Base-by-base conservation (phyloP, 2,113 vertebrate species). In the Saccopteryx bilineata region DNA sequence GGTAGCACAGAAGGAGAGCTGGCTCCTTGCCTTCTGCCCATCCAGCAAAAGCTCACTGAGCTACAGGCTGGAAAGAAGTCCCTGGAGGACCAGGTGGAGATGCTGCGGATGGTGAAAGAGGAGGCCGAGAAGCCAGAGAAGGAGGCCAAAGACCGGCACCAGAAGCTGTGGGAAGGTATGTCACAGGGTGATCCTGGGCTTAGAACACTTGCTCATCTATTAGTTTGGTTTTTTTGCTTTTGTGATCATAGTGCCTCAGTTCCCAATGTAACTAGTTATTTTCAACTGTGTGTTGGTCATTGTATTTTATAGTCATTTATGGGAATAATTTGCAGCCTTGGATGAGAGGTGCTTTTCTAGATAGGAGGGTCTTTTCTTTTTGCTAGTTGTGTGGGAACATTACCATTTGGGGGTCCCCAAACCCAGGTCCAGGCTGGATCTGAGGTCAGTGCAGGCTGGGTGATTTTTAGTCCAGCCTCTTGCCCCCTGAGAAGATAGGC, bases 151-250 rank as follows among this genome's bases (percentile, higher is more conserved):
- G 99, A 99, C 21, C 98, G 96, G 96, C 99, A 99, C 83, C 98
- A 98, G 56, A 98, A 98, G 98, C 98, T 98, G 9, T 99, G 99
- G 99, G 99, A 99, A 97, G 99, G 99, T 99, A 97, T 76, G 23
- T 2, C 3, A 0, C 0, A 0, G 50, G 76, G 6, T 0, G 9
- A 13, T 18, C 31, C 76, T 24, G 31, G 65, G 21, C 54, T 26
- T 2, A 1, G 79, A 66, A 13, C 17, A 8, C 33, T 26, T 46
- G 56, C 48, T 24, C 2, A 4, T 15, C 39, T n/a, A 7, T 19
- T 14, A 11, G 9, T 68, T 5, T 9, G 5, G 11, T 17, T 24
- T 61, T 18, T 18, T 48, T 28, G 23, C 54, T 24, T 31, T 50
- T 13, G 50, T 9, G 18, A 21, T 19, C 23, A 1, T 3, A 5